Base-by-base conservation (phyloP, 2,888 invertebrate genomes). In the Coenonympha glycerion region DNA sequence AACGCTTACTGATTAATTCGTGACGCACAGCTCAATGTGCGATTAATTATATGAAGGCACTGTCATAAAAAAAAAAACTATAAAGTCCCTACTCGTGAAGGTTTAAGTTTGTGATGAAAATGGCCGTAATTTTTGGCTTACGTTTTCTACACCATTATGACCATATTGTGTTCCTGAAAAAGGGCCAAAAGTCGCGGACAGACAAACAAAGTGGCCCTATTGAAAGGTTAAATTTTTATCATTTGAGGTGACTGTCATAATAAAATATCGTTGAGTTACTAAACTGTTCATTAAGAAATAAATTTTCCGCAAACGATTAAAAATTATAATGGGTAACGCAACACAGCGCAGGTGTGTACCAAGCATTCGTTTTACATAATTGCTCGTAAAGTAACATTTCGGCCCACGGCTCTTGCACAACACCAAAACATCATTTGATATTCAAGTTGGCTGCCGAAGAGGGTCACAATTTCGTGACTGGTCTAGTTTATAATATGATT, bases 381-480 rank as follows among this genome's bases (percentile, higher is more conserved):
- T 81, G 73, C 73, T 74, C 71, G 76, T 71, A 78, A 76, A 78
- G 71, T n/a, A 81, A 78, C 76, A 74, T 75, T 79, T 72, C 66
- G 66, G 66, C 58, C 81, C 79, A 73, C 68, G 76, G 74, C 79
- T 64, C 58, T 84, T 82, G 74, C 69, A 79, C 78, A 84, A 85
- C 60, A 75, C 55, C 73, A 78, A 76, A 79, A 76, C 73, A 75
- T 71, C 71, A 71, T 75, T 76, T 76, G 64, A 71, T 70, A 76
- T 76, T 80, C 76, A 72, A 65, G 66, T 71, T 70, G 65, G 67
- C 68, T 66, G 59, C 63, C 60, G 67, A 79, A 76, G 72, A 66
- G 71, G 78, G 79, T 77, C 76, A 76, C 59, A 59, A 58, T 59
- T 62, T 66, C 59, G 57, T 62, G 59, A 57, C 55, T 60, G 60